Conservation (phyloP, 2,888 invertebrate genomes). For the Pyralis farinalis region DNA sequence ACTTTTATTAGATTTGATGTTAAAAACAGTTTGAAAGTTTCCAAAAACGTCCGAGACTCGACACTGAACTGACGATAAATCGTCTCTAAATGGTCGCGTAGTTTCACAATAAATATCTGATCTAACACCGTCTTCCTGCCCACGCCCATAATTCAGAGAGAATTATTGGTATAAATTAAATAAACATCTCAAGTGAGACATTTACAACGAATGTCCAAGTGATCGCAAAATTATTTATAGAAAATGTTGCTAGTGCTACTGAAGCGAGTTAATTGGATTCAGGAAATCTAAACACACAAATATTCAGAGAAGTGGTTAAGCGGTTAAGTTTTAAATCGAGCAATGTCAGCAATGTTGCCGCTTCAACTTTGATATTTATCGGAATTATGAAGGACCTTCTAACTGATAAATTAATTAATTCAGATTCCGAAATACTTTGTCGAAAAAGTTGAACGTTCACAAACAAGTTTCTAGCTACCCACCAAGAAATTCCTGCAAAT, state of each 20-base stretch:
- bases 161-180: constrained; percentile 76
- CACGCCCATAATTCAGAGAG: constrained; percentile 70
- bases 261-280: constrained; percentile 41
- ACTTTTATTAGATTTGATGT: constrained; percentile 15
- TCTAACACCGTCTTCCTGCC: constrained; percentile 74
- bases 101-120: constrained; percentile 72
- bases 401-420: too few relatives aligned
- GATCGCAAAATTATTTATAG: constrained; percentile 61
- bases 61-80: constrained; percentile 53
- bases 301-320: constrained; percentile 2
- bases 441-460: too few relatives aligned
- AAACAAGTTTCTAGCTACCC: too few relatives aligned
- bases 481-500: too few relatives aligned
- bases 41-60: constrained; percentile 32
- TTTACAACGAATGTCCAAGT: constrained; percentile 61
- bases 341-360: background rate
- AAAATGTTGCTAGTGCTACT: constrained; percentile 32
- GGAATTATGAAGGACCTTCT: too few relatives aligned
- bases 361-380: too few relatives aligned
- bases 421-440: too few relatives aligned
- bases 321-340: background rate
- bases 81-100: constrained; percentile 59
- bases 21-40: constrained; percentile 22
- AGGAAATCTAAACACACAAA: constrained; percentile 22
- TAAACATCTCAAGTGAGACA: constrained; percentile 71